These are phyloP conservation scores for Scaptomyza flava DNA, from an alignment of 2,888 invertebrate species.

Conservation along the genomic window DNA sequence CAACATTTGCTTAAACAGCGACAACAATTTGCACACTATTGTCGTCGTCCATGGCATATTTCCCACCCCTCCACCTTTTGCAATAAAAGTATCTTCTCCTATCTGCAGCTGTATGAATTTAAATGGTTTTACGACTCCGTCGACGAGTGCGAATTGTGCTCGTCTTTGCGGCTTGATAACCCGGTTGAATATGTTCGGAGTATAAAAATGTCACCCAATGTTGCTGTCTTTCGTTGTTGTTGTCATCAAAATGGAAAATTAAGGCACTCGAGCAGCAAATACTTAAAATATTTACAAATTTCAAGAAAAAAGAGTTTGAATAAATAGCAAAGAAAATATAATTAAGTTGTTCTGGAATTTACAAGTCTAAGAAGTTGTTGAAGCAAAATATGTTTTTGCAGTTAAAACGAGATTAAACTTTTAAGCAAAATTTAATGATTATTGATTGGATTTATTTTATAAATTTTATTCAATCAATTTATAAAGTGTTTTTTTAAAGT, in stretches of 20 bases:
- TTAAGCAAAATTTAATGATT: too few species aligned
- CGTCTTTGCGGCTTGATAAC: slow-evolving; percentile 22
- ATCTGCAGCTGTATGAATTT: slow-evolving; percentile 68
- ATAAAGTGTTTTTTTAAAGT: too few species aligned
- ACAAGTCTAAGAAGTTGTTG: too few species aligned
- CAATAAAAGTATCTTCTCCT: slow-evolving; percentile 54
- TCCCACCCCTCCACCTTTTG: not conserved
- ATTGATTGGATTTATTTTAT: too few species aligned
- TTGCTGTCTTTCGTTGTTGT: slow-evolving; percentile 2
- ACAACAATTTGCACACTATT: slow-evolving; percentile 76
- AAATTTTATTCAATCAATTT: too few species aligned
- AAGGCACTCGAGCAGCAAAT: slow-evolving; percentile 1
- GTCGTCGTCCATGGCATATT: slow-evolving; percentile 39
- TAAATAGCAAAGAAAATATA: not conserved
- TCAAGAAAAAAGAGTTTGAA: not conserved
- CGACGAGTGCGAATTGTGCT: slow-evolving; percentile 41
- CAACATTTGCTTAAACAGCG: slow-evolving; percentile 75
- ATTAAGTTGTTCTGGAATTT: not conserved
- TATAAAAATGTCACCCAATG: slow-evolving; percentile 5
- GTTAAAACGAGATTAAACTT: too few species aligned
- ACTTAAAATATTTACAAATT: slow-evolving; percentile 18
- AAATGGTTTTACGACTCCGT: slow-evolving; percentile 69
- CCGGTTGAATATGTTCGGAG: slow-evolving; percentile 14
- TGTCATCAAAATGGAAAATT: slow-evolving; percentile 4
- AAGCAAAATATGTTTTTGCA: too few species aligned